These are phyloP conservation scores for Trematocara variabile DNA, from an alignment of 2,113 vertebrate species.

Conservation along the genomic window DNA sequence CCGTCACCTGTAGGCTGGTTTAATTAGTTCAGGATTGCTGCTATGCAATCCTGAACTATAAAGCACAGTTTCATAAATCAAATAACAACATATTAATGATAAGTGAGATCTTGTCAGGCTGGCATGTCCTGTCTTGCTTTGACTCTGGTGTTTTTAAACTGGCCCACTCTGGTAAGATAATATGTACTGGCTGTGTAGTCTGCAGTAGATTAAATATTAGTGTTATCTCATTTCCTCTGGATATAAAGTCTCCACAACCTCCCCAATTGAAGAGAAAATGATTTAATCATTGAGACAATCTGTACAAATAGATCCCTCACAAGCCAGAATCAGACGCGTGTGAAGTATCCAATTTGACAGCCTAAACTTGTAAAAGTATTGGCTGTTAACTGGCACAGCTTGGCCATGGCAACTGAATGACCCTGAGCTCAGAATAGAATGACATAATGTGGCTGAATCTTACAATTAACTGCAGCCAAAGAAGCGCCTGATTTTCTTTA, in stretches of 20 bases:
- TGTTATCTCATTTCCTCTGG: conserved; percentile 65
- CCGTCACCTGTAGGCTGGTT: background rate
- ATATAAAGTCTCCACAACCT: conserved; percentile 37
- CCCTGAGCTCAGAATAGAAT: conserved; percentile 4
- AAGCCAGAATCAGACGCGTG: background rate
- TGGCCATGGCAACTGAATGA: background rate
- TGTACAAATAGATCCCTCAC: conserved; percentile 13
- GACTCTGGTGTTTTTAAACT: conserved; percentile 25
- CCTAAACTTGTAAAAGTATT: background rate
- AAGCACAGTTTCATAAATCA: background rate
- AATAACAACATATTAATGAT: background rate
- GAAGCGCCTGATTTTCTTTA: background rate
- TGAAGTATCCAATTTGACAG: conserved; percentile 15
- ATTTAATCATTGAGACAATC: conserved; percentile 52
- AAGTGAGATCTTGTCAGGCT: conserved; percentile 2
- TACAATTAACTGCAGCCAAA: background rate
- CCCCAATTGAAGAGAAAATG: conserved; percentile 35
- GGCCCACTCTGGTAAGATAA: conserved; percentile 33
- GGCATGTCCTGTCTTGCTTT: conserved; percentile 35
- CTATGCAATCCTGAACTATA: background rate
- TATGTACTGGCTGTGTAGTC: conserved; percentile 29
- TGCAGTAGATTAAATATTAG: conserved; percentile 66
- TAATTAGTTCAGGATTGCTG: background rate
- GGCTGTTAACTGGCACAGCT: conserved; percentile 9
- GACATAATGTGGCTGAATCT: background rate